These are phyloP conservation scores for Channa argus DNA, from an alignment of 2,113 vertebrate species.

Conservation along the genomic window DNA sequence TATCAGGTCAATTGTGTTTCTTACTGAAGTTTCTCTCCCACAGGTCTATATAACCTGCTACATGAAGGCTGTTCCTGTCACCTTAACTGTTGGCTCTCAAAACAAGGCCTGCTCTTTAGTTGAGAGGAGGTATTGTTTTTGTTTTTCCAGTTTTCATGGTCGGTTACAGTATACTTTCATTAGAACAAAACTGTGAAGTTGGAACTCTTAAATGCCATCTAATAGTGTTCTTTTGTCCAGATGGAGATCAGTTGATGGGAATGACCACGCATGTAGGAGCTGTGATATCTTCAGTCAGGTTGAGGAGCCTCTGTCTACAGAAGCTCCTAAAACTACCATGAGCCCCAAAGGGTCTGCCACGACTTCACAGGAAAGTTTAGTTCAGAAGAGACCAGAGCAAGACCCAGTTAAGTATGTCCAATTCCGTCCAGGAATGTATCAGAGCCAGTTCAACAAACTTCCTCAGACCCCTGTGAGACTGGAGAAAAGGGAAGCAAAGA, in stretches of 20 bases:
- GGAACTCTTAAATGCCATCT: background rate
- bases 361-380: background rate
- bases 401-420: background rate
- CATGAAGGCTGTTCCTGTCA: conserved; percentile 63
- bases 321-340: background rate
- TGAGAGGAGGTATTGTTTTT: conserved; percentile 57
- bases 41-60: conserved; percentile 77
- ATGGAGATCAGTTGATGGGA: conserved; percentile 77
- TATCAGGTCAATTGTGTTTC: background rate
- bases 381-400: background rate
- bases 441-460: background rate
- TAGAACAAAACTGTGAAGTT: too few species aligned
- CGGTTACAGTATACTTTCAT: background rate
- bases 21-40: background rate
- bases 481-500: conserved; percentile 27
- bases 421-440: conserved; percentile 19
- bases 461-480: background rate
- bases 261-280: conserved; percentile 65
- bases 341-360: background rate
- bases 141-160: background rate
- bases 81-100: conserved; percentile 13
- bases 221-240: conserved; percentile 39
- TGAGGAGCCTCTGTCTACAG: conserved; percentile 2
- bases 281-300: conserved; percentile 41
- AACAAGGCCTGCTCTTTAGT: conserved; percentile 76